These are phyloP conservation scores for Aspidiotus destructor DNA, from an alignment of 2,888 invertebrate species.

Conservation along the genomic window DNA sequence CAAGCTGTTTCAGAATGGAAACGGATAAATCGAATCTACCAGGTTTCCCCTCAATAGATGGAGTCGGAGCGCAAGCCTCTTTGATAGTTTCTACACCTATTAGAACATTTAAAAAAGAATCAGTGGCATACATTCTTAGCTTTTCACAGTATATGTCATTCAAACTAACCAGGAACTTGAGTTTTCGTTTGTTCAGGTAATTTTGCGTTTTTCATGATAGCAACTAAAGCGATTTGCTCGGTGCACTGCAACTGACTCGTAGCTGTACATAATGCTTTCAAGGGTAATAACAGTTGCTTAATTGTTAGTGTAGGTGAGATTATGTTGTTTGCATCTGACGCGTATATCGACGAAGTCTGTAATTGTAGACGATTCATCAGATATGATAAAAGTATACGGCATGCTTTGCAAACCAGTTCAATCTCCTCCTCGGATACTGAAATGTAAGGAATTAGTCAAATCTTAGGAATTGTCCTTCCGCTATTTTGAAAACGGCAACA, in stretches of 20 bases:
- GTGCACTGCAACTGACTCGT: slow-evolving; percentile 59
- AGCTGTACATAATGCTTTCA: slow-evolving; percentile 63
- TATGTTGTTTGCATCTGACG: slow-evolving; percentile 35
- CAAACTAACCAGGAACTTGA: slow-evolving; percentile 11
- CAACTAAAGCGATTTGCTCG: slow-evolving; percentile 66
- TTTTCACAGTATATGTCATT: too few relatives aligned
- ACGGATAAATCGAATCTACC: slow-evolving; percentile 57
- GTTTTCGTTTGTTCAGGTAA: slow-evolving; percentile 49
- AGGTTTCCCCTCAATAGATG: slow-evolving; percentile 19
- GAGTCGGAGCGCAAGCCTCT: neutral
- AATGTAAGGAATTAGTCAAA: slow-evolving; percentile 35
- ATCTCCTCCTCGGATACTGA: slow-evolving; percentile 60
- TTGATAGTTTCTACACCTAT: slow-evolving; percentile 23
- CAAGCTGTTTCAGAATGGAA: slow-evolving; percentile 62
- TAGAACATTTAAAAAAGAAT: neutral
- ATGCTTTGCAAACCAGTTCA: slow-evolving; percentile 57
- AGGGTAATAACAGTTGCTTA: slow-evolving; percentile 54
- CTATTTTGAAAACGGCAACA: neutral
- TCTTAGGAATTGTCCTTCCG: too few relatives aligned
- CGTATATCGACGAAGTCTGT: slow-evolving; percentile 18
- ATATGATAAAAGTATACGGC: slow-evolving; percentile 57
- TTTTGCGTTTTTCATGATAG: slow-evolving; percentile 64
- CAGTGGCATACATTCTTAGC: too few relatives aligned
- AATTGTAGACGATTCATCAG: slow-evolving; percentile 46
- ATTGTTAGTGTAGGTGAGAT: slow-evolving; percentile 41